These are phyloP conservation scores for Aphelenchoides avenae DNA, from an alignment of 1,140 invertebrate genomes.

Conservation along the genomic window DNA sequence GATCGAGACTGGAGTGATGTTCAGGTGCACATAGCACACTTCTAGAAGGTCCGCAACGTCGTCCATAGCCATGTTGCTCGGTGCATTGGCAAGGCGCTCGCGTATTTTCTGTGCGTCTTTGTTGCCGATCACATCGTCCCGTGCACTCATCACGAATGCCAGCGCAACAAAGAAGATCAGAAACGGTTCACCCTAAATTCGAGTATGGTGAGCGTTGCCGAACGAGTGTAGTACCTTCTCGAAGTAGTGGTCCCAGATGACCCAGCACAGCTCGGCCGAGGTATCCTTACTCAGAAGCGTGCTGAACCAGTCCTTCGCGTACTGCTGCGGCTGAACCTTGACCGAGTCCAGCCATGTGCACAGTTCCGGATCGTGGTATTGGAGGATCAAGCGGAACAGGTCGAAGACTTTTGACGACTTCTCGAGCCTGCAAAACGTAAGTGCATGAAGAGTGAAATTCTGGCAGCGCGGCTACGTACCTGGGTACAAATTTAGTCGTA, in stretches of 20 bases:
- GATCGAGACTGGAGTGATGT: constrained; percentile 88
- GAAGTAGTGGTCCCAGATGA: constrained; percentile 97
- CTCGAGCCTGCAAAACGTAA: background rate
- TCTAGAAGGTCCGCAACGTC: constrained; percentile 96
- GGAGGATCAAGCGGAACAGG: constrained; percentile 77
- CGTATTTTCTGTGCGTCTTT: constrained; percentile 34
- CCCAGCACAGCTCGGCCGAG: constrained; percentile 75
- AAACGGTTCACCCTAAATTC: constrained; percentile 76
- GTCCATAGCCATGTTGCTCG: constrained; percentile 63
- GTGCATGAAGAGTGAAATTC: constrained; percentile 11
- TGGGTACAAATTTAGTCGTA: constrained; percentile 82
- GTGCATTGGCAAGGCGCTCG: constrained; percentile 29
- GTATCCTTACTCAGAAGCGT: constrained; percentile 83
- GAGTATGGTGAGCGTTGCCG: constrained; percentile 5
- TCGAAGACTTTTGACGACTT: constrained; percentile 64
- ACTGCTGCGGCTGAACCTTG: constrained; percentile 85
- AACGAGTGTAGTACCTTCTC: constrained; percentile 68
- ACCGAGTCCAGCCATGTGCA: constrained; percentile 93
- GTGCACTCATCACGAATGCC: constrained; percentile 92
- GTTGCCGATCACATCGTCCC: constrained; percentile 60
- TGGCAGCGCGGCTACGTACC: constrained; percentile 56
- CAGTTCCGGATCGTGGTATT: constrained; percentile 95
- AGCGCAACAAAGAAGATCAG: constrained; percentile 89
- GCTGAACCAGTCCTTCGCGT: constrained; percentile 80
- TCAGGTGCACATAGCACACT: constrained; percentile 77